Percentiles rank a stretch among this genome's conserved stretches.
phyloP scores from a whole-genome alignment of 2,797 vertebrate genomes.

The Buphagus erythrorhynchus region DNA sequence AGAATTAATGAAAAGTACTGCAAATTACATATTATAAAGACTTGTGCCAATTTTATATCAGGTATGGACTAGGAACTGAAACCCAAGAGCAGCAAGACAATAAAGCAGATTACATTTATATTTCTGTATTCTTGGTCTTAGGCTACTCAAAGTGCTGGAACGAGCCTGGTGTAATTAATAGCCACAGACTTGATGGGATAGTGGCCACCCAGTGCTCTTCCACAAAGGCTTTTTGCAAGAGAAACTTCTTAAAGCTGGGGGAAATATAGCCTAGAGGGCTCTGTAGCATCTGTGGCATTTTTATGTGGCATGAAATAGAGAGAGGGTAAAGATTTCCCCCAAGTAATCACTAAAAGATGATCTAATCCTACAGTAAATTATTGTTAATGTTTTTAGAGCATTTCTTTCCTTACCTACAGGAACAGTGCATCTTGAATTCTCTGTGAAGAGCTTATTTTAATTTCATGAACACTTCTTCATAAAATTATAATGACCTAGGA shows the following conservation, averaged over 20 bases:
- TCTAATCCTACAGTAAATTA: not conserved
- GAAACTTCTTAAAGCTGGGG: not conserved
- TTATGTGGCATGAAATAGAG: not conserved
- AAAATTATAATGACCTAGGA: slow-evolving; percentile 26
- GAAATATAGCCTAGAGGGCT: not conserved
- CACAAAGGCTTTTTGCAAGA: not conserved
- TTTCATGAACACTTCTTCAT: slow-evolving; percentile 33
- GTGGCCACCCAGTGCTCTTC: not conserved
- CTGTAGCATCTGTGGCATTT: not conserved
- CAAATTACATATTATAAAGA: not conserved
- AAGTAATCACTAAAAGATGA: not conserved
- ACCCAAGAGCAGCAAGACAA: not conserved
- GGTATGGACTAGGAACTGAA: not conserved
- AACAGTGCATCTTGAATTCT: not conserved
- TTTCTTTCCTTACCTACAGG: slow-evolving; percentile 12
- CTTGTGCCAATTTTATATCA: not conserved
- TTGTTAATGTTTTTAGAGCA: not conserved
- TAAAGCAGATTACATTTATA: not conserved
- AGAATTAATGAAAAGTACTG: not conserved
- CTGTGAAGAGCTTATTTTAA: slow-evolving; percentile 32
- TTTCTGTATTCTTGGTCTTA: not conserved
- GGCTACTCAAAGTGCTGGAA: not conserved
- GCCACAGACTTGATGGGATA: not conserved
- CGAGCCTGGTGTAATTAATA: not conserved
- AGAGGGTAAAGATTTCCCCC: not conserved